phyloP scores from a whole-genome alignment of 2,797 vertebrate genomes.

The Neomorphus geoffroyi region DNA sequence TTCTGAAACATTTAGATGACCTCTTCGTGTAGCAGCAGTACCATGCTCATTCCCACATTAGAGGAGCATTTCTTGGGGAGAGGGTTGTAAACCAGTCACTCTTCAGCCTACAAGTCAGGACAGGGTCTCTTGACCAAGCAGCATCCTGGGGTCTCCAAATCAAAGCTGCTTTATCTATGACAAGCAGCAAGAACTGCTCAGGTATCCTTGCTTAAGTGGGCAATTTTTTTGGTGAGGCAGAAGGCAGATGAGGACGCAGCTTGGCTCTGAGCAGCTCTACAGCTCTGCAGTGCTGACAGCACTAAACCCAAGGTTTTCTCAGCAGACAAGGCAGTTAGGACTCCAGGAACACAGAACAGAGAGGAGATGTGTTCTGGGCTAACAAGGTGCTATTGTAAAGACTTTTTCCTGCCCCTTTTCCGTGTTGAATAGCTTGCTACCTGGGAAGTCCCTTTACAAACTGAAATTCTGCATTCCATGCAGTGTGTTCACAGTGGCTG shows the following conservation, averaged over 20 bases:
- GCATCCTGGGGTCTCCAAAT: neutral
- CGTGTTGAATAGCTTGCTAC: neutral
- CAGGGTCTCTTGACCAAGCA: neutral
- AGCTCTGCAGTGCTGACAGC: constrained; percentile 57
- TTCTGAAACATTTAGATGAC: neutral
- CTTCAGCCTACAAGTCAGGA: neutral
- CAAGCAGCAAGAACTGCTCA: neutral
- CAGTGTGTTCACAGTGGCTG: neutral
- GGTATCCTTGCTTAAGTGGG: neutral
- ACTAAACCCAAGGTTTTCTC: neutral
- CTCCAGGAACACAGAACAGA: neutral
- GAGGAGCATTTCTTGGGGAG: neutral
- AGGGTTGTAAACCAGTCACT: neutral
- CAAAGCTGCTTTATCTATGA: neutral
- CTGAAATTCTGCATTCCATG: neutral
- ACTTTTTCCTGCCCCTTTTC: neutral
- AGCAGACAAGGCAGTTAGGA: neutral
- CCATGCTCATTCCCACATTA: neutral
- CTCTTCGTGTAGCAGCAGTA: neutral
- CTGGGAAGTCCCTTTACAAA: constrained; percentile 7
- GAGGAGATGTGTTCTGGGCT: neutral
- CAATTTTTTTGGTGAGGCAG: neutral
- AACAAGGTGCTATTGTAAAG: neutral
- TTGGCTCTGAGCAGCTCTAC: neutral
- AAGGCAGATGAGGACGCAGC: neutral